Evolutionary conservation across 2,113 vertebrate species (phyloP).

Genomic region (Ondatra zibethicus): DNA sequence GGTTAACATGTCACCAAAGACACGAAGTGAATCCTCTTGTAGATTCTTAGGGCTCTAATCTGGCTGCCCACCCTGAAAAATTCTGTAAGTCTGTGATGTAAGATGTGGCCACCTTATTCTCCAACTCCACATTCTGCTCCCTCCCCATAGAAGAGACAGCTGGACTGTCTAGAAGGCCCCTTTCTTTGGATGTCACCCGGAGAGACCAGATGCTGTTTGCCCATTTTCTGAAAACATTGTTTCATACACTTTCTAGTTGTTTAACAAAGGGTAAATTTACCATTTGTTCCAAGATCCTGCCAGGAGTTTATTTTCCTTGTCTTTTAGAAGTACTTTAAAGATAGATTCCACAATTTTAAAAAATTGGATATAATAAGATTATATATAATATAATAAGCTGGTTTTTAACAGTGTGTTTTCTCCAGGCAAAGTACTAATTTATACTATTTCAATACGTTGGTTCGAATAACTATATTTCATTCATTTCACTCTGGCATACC

Average conservation of each 20-base stretch:
- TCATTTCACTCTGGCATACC: not conserved
- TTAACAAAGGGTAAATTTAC: not conserved
- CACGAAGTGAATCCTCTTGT: not conserved
- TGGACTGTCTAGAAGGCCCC: not conserved
- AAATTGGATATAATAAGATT: not conserved
- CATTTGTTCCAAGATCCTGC: not conserved
- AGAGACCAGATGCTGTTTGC: not conserved
- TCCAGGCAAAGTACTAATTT: not conserved
- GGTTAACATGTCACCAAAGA: not conserved
- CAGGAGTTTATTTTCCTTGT: not conserved
- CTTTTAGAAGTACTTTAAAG: constrained; percentile 49
- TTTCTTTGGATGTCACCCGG: not conserved
- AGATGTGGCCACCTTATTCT: not conserved
- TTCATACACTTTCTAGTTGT: not conserved
- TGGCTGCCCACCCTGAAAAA: not conserved
- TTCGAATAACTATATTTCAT: not conserved
- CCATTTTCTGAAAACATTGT: not conserved
- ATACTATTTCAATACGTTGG: not conserved
- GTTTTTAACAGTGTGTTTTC: constrained; percentile 5
- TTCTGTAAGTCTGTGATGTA: not conserved
- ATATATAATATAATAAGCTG: not conserved
- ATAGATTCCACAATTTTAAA: not conserved
- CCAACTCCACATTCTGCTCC: not conserved
- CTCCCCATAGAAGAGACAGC: not conserved
- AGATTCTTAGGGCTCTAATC: not conserved